A percentile compares a stretch with the other conserved stretches of the same genome.
phyloP scores from a whole-genome alignment of 2,797 vertebrate genomes.

The Molossus molossus region DNA sequence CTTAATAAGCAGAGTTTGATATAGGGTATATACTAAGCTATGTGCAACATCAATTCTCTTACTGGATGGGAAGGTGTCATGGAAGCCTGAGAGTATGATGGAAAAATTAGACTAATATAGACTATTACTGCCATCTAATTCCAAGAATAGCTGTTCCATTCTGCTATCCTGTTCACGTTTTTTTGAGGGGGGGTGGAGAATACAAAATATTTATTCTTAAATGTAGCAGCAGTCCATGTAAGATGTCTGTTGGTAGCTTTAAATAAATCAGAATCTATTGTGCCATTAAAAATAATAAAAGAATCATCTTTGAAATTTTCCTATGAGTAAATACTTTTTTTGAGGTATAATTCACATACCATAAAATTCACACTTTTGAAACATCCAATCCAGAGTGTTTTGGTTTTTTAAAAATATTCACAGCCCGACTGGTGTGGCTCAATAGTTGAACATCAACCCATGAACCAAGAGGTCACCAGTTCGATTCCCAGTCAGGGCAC shows the following conservation, averaged over 20 bases:
- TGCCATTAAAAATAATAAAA: slow-evolving; percentile 32
- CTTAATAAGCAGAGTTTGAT: slow-evolving; percentile 47
- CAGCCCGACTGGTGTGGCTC: too few relatives aligned
- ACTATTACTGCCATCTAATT: slow-evolving; percentile 45
- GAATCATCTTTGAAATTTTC: slow-evolving; percentile 37
- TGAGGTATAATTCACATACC: slow-evolving; percentile 55
- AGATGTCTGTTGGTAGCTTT: slow-evolving; percentile 24
- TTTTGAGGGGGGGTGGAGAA: background rate
- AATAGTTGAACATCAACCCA: too few relatives aligned
- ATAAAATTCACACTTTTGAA: slow-evolving; percentile 50
- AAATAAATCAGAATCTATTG: slow-evolving; percentile 48
- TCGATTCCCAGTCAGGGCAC: too few relatives aligned
- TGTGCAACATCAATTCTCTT: slow-evolving; percentile 40
- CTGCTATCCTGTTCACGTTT: background rate
- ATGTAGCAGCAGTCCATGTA: slow-evolving; percentile 20
- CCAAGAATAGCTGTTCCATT: slow-evolving; percentile 22
- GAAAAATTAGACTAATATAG: slow-evolving; percentile 45
- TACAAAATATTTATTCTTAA: slow-evolving; percentile 64
- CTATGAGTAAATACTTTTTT: slow-evolving; percentile 41
- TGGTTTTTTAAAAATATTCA: background rate
- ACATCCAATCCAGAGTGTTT: background rate
- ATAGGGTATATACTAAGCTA: background rate
- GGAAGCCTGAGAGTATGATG: slow-evolving; percentile 4
- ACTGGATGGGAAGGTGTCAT: background rate
- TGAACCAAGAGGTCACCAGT: too few relatives aligned